phyloP scores from a whole-genome alignment of 2,113 vertebrate genomes.

The Lepus americanus region DNA sequence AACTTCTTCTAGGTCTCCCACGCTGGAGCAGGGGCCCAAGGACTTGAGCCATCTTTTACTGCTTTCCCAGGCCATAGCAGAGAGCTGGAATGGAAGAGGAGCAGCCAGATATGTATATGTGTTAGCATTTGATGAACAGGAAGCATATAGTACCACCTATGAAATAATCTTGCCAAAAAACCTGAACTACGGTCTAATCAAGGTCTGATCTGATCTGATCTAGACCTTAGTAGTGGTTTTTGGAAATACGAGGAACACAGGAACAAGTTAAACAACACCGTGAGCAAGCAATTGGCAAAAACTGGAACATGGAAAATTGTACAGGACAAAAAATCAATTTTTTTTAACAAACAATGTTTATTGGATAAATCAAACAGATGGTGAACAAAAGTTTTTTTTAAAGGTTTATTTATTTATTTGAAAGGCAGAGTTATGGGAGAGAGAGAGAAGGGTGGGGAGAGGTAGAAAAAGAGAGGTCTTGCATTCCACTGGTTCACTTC shows the following conservation, averaged over 20 bases:
- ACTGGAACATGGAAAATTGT: background rate
- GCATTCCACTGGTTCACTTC: no score
- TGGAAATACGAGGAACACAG: background rate
- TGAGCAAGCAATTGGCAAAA: background rate
- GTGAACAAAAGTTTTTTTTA: background rate
- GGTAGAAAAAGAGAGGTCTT: no score
- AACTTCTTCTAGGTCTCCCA: no score
- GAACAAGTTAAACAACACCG: background rate
- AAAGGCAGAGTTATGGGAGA: no score
- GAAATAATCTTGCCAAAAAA: background rate
- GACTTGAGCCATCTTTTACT: no score
- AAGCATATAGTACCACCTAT: background rate
- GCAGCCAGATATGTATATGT: no score
- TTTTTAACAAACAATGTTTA: background rate
- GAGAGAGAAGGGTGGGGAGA: no score
- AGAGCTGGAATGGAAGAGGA: no score
- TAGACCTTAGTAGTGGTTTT: background rate
- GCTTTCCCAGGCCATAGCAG: no score
- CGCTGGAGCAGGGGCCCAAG: no score
- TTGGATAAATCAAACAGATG: background rate
- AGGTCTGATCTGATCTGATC: background rate
- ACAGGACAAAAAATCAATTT: background rate
- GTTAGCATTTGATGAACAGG: background rate
- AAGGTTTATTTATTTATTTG: no score
- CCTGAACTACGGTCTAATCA: background rate